Evolutionary conservation across 2,113 vertebrate genomes (phyloP), one percentile per base, ranked within the genome.

Genomic region (Electrona antarctica): DNA sequence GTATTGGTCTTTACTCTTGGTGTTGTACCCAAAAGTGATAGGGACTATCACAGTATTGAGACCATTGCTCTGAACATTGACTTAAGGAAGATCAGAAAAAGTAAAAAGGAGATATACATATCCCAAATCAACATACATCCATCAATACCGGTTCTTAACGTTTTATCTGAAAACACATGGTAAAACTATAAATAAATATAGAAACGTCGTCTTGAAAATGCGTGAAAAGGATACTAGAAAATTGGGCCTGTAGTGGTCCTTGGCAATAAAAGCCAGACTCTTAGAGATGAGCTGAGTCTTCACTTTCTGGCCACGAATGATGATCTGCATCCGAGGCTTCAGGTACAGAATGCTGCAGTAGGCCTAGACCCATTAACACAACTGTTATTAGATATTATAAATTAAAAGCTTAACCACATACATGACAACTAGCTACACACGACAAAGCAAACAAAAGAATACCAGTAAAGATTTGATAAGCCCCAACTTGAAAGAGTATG

Each of bases 321-420:
- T 92, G 70, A 99, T 94, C 87, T 98, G 97, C 97, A 98, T 98
- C 72, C 92, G 94, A 82, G 97, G 98, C 74, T 98, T 99, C 84
- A 98, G 85, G 82, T 99, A 99, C n/a, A 99, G 90, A 86, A 99
- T 96, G 64, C 96, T 96, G 89, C 95, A 97, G 52, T 98, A 99
- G 6, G 95, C 96, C 98, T 99, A 76, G 0, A 46, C 0, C 50
- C 41, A 60, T 47, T 0, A 49, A 72, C 63, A 69, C 9, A 71
- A 10, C 33, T 4, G 33, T 41, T 41, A 41, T 3, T 41, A 41
- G 33, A 41, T 41, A 41, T 4, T 41, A 6, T 41, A 41, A 41
- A 41, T 41, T 41, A 41, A 41, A 41, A 41, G 33, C 33, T 41
- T 41, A 41, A 41, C 33, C 33, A 41, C 33, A 41, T 41, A 41